These are phyloP conservation scores for Myripristis jacobus DNA, from an alignment of 2,797 vertebrate species.

Conservation along the genomic window DNA sequence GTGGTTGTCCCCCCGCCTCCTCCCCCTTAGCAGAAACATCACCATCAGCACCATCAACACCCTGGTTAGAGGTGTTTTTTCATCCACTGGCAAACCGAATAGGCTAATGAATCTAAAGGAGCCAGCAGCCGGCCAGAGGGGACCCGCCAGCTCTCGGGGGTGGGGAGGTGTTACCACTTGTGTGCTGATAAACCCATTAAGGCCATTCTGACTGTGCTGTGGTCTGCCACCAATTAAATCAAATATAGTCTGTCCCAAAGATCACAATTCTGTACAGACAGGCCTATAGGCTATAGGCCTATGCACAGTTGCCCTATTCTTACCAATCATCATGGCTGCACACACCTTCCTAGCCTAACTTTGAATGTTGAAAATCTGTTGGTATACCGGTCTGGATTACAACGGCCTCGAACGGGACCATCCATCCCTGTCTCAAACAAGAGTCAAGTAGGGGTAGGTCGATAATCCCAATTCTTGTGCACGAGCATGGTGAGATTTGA, in stretches of 20 bases:
- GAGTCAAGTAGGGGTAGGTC: too few relatives aligned
- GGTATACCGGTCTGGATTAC: constrained; percentile 1
- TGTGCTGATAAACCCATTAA: constrained; percentile 38
- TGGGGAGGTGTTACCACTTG: constrained; percentile 66
- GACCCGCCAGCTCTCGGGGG: constrained; percentile 43
- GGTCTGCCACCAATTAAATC: constrained; percentile 28
- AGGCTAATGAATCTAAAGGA: constrained; percentile 53
- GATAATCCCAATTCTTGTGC: background rate
- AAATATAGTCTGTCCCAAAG: background rate
- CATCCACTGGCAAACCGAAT: constrained; percentile 65
- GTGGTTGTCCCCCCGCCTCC: constrained; percentile 50
- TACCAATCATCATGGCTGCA: too few relatives aligned
- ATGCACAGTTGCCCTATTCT: too few relatives aligned
- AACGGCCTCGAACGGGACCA: background rate
- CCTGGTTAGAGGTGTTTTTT: constrained; percentile 69
- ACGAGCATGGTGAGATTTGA: background rate
- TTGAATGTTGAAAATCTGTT: too few relatives aligned
- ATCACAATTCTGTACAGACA: too few relatives aligned
- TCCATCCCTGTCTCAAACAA: too few relatives aligned
- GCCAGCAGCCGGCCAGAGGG: constrained; percentile 42
- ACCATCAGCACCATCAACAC: constrained; percentile 65
- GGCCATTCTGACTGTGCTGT: background rate
- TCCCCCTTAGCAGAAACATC: constrained; percentile 56
- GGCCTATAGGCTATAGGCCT: too few relatives aligned
- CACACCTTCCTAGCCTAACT: too few relatives aligned